These are phyloP conservation scores for Ips nitidus DNA, from an alignment of 1,140 invertebrate genomes.

Conservation along the genomic window DNA sequence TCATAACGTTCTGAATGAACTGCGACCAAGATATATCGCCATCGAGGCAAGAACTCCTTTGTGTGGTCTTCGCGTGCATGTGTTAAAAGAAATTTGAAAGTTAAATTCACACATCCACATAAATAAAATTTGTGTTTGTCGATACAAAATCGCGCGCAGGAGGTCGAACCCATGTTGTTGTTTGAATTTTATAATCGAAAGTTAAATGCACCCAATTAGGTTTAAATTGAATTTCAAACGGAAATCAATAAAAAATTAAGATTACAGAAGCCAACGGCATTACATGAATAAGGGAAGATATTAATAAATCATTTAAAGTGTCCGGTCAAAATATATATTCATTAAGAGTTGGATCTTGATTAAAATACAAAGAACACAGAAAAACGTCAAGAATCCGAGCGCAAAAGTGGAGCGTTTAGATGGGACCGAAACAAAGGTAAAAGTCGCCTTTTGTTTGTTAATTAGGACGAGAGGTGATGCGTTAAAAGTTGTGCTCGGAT, in stretches of 20 bases:
- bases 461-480: conserved; percentile 27
- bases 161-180: too few relatives aligned
- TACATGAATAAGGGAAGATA: not conserved
- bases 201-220: too few relatives aligned
- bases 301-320: conserved; percentile 18
- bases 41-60: not conserved
- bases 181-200: too few relatives aligned
- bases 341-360: conserved; percentile 3
- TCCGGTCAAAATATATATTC: conserved; percentile 12
- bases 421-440: conserved; percentile 20
- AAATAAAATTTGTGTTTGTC: conserved; percentile 3
- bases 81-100: conserved; percentile 5
- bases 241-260: too few relatives aligned
- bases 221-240: too few relatives aligned
- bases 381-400: conserved; percentile 6
- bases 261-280: too few relatives aligned
- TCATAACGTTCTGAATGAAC: conserved; percentile 22
- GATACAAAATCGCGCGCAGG: not conserved
- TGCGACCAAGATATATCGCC: conserved; percentile 14
- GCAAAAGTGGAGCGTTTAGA: conserved; percentile 10
- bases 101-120: not conserved
- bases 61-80: conserved; percentile 8
- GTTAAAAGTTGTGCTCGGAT: conserved; percentile 25
- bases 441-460: conserved; percentile 29
- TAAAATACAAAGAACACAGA: conserved; percentile 26